Evolutionary conservation across 2,888 invertebrate genomes (phyloP).

Genomic region (Sminthurides aquaticus): DNA sequence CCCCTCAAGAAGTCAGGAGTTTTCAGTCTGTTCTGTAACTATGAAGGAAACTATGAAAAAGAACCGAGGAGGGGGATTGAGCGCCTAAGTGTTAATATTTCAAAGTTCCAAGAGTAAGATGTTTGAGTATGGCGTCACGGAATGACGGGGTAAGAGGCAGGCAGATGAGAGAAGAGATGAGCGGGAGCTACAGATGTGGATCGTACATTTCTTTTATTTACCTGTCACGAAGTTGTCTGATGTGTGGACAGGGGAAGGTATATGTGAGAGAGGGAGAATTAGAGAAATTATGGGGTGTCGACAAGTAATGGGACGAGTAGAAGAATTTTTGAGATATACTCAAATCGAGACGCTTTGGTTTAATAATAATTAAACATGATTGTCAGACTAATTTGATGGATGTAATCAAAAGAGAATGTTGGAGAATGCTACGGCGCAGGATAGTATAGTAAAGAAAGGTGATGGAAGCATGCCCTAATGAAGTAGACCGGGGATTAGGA

Average conservation of each 20-base stretch:
- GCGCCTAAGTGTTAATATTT: background rate
- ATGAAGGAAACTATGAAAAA: too few species aligned
- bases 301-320: background rate
- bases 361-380: background rate
- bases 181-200: background rate
- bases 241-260: too few species aligned
- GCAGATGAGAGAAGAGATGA: background rate
- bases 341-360: background rate
- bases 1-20: too few species aligned
- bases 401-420: background rate
- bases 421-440: too few species aligned
- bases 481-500: background rate
- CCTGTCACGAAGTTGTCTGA: constrained; percentile 6
- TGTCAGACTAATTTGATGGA: background rate
- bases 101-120: background rate
- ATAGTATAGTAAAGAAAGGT: too few species aligned
- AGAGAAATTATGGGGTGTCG: background rate
- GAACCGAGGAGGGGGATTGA: too few species aligned
- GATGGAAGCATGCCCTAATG: too few species aligned
- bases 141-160: background rate
- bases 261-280: background rate
- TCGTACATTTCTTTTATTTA: background rate
- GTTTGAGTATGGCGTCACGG: background rate
- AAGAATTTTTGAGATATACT: background rate
- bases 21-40: too few species aligned